Base-by-base conservation (phyloP, 2,888 invertebrate species). In the Hydropsyche betteni region DNA sequence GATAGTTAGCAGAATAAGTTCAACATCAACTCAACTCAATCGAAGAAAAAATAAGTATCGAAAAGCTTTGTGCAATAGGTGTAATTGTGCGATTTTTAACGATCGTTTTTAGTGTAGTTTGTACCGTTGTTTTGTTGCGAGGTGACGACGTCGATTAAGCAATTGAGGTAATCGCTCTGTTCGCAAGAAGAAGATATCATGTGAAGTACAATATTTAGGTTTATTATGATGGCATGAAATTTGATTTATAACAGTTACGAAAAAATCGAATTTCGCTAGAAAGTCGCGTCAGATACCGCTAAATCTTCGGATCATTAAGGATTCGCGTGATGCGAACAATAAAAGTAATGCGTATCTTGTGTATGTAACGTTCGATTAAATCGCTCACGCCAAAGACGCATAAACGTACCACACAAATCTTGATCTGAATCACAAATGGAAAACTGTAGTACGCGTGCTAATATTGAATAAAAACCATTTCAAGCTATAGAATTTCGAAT, bases 151-250 rank as follows among this genome's bases (percentile, higher is more conserved):
- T 68, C 64, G 68, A 75, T 75, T 68, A 68, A 72, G 75, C 75
- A 75, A 75, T 72, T 38, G 55, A 44, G 44, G 34, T 51, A 64
- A 75, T 75, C 68, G 73, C 75, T 71, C 36, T 64, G 34, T 71
- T 61, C 44, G 34, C 51, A 68, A 73, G 75, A 71, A 53, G 71
- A 73, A 75, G 75, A 75, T 75, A 75, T 75, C 73, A 75, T 33
- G 53, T 34, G 69, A 50, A 44, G 44, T 44, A 44, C 3, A 44
- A 44, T 44, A 44, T 44, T 44, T 44, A 44, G 44, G 44, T 44
- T 44, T 44, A 44, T 44, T 70, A 61, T 68, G 71, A 70, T 55
- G 72, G 53, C 73, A 72, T 68, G 72, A 75, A 50, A 36, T 71
- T 55, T 75, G 75, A 72, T 75, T 75, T 75, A 73, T 75, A 64